These are phyloP conservation scores for Eumeta japonica DNA, from an alignment of 1,140 invertebrate species.

Conservation along the genomic window DNA sequence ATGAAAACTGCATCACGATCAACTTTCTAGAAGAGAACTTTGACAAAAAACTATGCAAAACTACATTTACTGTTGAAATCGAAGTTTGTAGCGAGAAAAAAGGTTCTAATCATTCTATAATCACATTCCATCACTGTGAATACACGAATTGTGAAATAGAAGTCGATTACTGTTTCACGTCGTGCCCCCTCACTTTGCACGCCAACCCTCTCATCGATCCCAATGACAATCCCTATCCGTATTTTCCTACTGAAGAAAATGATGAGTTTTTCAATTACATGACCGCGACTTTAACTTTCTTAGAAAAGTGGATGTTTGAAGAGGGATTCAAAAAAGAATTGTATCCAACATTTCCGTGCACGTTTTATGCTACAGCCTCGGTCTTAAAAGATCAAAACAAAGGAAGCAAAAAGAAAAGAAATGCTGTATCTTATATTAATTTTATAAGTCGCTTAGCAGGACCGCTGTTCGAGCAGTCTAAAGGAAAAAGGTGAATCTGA, in stretches of 20 bases:
- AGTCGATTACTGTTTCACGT: conserved; percentile 38
- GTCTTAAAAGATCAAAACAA: conserved; percentile 20
- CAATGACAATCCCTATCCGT: conserved; percentile 38
- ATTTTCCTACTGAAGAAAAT: conserved; percentile 29
- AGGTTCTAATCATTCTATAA: too few relatives aligned
- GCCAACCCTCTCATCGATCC: conserved; percentile 17
- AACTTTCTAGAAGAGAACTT: too few relatives aligned
- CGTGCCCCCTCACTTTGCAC: conserved; percentile 41
- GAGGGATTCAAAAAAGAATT: conserved; percentile 48
- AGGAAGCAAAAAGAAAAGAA: conserved; percentile 35
- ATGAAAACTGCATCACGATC: too few relatives aligned
- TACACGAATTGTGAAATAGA: conserved; percentile 37
- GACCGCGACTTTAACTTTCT: conserved; percentile 27
- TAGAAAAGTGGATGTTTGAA: conserved; percentile 49
- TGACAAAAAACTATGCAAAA: too few relatives aligned
- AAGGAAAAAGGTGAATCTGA: conserved; percentile 16
- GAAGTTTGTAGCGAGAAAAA: conserved; percentile 22
- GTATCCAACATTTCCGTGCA: conserved; percentile 41
- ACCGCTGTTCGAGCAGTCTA: conserved; percentile 39
- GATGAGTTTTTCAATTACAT: conserved; percentile 30
- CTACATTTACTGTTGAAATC: too few relatives aligned
- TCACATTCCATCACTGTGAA: too few relatives aligned
- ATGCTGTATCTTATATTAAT: conserved; percentile 41
- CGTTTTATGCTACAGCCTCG: conserved; percentile 37
- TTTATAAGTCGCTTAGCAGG: conserved; percentile 41